Evolutionary conservation across 2,797 vertebrate genomes (phyloP), one percentile per base, ranked within the genome.

Genomic region (Sebastolobus alascanus): DNA sequence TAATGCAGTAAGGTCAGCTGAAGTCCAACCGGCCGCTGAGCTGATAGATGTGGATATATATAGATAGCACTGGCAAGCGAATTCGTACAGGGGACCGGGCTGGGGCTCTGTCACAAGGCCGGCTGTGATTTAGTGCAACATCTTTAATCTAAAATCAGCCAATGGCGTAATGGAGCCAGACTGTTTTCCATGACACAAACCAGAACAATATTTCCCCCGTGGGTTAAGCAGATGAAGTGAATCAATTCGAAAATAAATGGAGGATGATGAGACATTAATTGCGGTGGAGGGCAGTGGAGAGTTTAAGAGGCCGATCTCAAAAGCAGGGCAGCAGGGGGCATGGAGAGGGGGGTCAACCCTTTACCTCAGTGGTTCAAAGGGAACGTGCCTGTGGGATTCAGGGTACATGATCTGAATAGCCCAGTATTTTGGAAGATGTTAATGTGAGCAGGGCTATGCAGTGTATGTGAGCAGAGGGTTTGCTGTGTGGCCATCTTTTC

Each of bases 41-140:
- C 91, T 94, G 92, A 94, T 90, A 85, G 89, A 84, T 87, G 70
- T 56, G 80, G 89, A 88, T 96, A 95, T 94, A 95, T 95, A 94
- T 96, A 96, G 94, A 94, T 50, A 60, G 63, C 77, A 82, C 85
- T 92, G 92, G 90, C 89, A 84, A 82, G 83, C 86, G 79, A 85
- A 75, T 73, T 68, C 58, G 31, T 84, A 69, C 74, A 73, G 68
- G 81, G 84, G 73, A 89, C 69, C 60, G 14, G 35, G 37, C 46
- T 70, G 75, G 79, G 86, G 72, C 84, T 81, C 84, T 79, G 88
- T 92, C 89, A 93, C 90, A 89, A 87, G 89, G 81, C 78, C 75
- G n/a, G 74, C 13, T 7, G 73, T 90, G 88, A 91, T 93, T 93
- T 84, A 92, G 81, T 75, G 60, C 67, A 43, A 87, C 83, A 84